phyloP scores from a whole-genome alignment of 1,140 invertebrate genomes.

The Watersipora subatra region DNA sequence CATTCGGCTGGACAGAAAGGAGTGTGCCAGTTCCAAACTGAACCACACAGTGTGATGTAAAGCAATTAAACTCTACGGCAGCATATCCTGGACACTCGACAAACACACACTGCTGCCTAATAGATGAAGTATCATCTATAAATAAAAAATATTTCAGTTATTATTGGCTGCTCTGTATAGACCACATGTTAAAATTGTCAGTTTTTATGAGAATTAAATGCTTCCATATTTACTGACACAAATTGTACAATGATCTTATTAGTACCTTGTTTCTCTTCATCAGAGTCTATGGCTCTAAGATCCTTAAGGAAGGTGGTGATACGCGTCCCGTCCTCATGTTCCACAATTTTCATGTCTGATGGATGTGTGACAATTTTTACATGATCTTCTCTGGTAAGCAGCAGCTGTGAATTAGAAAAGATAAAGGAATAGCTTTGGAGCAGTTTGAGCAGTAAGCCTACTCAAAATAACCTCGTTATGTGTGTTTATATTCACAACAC shows the following conservation, averaged over 20 bases:
- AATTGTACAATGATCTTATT: too few species aligned
- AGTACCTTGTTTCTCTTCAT: not conserved
- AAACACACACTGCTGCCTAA: constrained; percentile 15
- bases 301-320: constrained; percentile 26
- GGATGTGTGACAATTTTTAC: constrained; percentile 33
- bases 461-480: too few species aligned
- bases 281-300: not conserved
- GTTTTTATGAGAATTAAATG: too few species aligned
- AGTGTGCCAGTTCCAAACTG: constrained; percentile 33
- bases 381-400: constrained; percentile 37
- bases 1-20: constrained; percentile 30
- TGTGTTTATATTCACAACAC: too few species aligned
- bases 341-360: constrained; percentile 34
- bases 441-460: too few species aligned
- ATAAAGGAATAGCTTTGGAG: too few species aligned
- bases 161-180: too few species aligned
- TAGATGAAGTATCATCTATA: not conserved
- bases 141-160: not conserved
- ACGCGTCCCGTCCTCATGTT: constrained; percentile 38
- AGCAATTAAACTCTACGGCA: constrained; percentile 35
- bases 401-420: constrained; percentile 17
- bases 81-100: constrained; percentile 39
- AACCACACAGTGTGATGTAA: constrained; percentile 30
- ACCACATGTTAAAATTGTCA: too few species aligned
- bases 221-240: too few species aligned